These are phyloP conservation scores for Maconellicoccus hirsutus DNA, from an alignment of 1,140 invertebrate species.

Conservation along the genomic window DNA sequence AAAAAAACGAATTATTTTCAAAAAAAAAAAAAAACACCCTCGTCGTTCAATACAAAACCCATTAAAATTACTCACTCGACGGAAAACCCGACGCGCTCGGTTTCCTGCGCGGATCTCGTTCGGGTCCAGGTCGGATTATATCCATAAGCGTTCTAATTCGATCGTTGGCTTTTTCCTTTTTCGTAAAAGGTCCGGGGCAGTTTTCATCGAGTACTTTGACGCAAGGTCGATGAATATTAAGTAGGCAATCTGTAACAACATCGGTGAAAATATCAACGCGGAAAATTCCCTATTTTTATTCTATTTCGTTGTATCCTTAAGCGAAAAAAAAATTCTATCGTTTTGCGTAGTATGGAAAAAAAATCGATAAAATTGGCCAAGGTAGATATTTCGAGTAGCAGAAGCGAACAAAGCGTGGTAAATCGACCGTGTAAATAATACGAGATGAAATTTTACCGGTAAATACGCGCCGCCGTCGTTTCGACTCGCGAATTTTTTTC, in stretches of 20 bases:
- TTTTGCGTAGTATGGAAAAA: too few relatives aligned
- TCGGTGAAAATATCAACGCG: neutral
- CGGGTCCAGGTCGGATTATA: slow-evolving; percentile 50
- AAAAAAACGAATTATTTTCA: too few relatives aligned
- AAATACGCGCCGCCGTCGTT: too few relatives aligned
- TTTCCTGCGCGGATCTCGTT: slow-evolving; percentile 40
- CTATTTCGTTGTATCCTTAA: too few relatives aligned
- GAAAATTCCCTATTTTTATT: neutral
- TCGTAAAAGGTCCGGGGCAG: slow-evolving; percentile 63
- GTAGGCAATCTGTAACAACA: slow-evolving; percentile 57
- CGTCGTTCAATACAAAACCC: neutral
- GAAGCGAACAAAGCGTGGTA: too few relatives aligned
- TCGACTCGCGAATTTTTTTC: too few relatives aligned
- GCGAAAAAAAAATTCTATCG: too few relatives aligned
- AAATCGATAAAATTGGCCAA: too few relatives aligned
- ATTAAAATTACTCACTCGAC: slow-evolving; percentile 36
- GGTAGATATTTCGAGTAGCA: too few relatives aligned
- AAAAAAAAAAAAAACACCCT: too few relatives aligned
- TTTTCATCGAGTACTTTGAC: slow-evolving; percentile 68
- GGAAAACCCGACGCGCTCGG: slow-evolving; percentile 37
- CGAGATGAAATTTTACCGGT: too few relatives aligned
- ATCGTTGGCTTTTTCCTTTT: slow-evolving; percentile 51
- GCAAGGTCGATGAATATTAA: slow-evolving; percentile 78
- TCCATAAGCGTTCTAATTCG: slow-evolving; percentile 64
- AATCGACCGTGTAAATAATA: too few relatives aligned